Percentiles rank a stretch among this genome's conserved stretches.
These are phyloP conservation scores for Collichthys lucidus DNA, from an alignment of 2,113 vertebrate species.

Conservation along the genomic window DNA sequence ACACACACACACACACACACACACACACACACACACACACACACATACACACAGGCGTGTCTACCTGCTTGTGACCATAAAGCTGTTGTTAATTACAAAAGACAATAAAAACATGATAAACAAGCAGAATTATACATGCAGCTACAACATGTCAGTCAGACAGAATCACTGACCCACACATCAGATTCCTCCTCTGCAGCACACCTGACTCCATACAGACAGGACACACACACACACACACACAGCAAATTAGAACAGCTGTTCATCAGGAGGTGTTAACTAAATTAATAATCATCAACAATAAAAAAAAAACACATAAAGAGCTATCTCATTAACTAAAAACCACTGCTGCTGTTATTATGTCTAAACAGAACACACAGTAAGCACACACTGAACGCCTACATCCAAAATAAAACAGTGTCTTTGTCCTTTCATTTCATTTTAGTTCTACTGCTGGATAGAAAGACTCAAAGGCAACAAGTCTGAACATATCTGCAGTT, in stretches of 20 bases:
- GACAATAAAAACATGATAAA: slow-evolving; percentile 68
- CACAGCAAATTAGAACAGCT: slow-evolving; percentile 58
- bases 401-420: background rate
- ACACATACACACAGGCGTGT: background rate
- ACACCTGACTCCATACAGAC: background rate
- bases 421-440: background rate
- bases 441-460: background rate
- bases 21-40: background rate
- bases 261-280: slow-evolving; percentile 74
- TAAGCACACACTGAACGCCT: background rate
- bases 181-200: slow-evolving; percentile 31
- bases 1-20: slow-evolving; percentile 11
- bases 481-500: background rate
- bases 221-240: background rate
- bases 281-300: slow-evolving; percentile 67
- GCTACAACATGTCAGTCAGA: slow-evolving; percentile 53
- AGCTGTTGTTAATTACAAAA: slow-evolving; percentile 65
- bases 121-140: slow-evolving; percentile 46
- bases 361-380: slow-evolving; percentile 22
- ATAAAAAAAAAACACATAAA: slow-evolving; percentile 29
- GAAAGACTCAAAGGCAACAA: background rate
- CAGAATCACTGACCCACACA: slow-evolving; percentile 69
- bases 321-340: slow-evolving; percentile 39
- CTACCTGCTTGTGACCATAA: slow-evolving; percentile 52
- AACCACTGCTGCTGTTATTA: slow-evolving; percentile 35